These are phyloP conservation scores for Hephaestus fuliginosus DNA, from an alignment of 2,797 vertebrate genomes.

Conservation along the genomic window DNA sequence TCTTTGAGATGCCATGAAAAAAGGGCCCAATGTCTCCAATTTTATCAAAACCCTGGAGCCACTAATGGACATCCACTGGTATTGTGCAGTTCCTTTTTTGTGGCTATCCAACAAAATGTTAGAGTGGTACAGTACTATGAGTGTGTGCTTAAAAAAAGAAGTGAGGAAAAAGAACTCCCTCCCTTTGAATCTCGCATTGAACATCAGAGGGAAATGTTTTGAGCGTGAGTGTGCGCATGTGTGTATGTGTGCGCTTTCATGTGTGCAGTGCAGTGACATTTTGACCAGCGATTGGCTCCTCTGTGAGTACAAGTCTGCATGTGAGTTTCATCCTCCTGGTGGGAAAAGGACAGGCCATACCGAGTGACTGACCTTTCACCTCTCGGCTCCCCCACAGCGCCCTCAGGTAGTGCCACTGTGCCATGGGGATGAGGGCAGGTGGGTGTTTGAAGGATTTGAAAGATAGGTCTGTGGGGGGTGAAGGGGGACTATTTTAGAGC, in stretches of 20 bases:
- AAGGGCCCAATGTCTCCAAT: neutral
- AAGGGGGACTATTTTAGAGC: conserved; percentile 29
- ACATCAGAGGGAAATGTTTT: conserved; percentile 43
- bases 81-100: neutral
- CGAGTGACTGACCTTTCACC: conserved; percentile 77
- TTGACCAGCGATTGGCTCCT: conserved; percentile 49
- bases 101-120: too few species aligned
- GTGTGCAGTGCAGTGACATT: conserved; percentile 60
- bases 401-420: conserved; percentile 49
- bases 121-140: neutral
- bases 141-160: conserved; percentile 10
- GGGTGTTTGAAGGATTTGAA: conserved; percentile 42
- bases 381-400: conserved; percentile 50
- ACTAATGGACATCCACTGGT: neutral
- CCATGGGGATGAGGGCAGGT: conserved; percentile 34
- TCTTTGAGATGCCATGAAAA: neutral
- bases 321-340: conserved; percentile 53
- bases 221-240: conserved; percentile 1
- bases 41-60: neutral
- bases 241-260: conserved; percentile 16
- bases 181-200: conserved; percentile 38
- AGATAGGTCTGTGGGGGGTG: conserved; percentile 22
- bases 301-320: conserved; percentile 35
- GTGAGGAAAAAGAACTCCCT: conserved; percentile 2
- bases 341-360: conserved; percentile 64